phyloP scores from a whole-genome alignment of 1,140 invertebrate species.

The Leptinotarsa lineolata region DNA sequence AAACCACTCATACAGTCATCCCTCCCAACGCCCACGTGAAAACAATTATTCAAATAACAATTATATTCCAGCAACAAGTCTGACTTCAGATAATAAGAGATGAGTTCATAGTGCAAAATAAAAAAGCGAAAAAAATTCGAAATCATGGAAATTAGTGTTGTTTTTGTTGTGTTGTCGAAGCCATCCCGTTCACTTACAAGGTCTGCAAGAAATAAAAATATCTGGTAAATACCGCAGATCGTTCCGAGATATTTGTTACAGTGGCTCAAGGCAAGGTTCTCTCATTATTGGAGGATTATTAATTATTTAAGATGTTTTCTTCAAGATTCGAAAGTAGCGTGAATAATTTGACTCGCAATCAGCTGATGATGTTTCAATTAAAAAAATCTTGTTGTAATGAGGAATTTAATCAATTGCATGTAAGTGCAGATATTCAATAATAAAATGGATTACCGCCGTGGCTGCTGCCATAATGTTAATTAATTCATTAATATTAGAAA shows the following conservation, averaged over 20 bases:
- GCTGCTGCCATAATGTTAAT: too few species aligned
- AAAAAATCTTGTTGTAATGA: too few species aligned
- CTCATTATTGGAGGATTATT: neutral
- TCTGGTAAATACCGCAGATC: neutral
- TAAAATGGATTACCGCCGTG: too few species aligned
- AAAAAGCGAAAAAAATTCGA: neutral
- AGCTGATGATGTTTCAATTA: neutral
- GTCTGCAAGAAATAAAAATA: slow-evolving; percentile 6
- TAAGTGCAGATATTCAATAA: too few species aligned
- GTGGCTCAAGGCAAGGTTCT: slow-evolving; percentile 4
- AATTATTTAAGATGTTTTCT: neutral
- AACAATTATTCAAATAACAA: slow-evolving; percentile 4
- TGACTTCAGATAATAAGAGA: neutral
- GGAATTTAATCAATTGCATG: too few species aligned
- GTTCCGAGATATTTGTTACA: slow-evolving; percentile 3
- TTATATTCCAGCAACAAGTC: neutral
- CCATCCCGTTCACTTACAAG: slow-evolving; percentile 2
- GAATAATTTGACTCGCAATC: neutral
- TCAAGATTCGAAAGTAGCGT: neutral
- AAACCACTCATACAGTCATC: neutral
- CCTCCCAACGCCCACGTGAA: neutral
- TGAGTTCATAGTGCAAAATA: slow-evolving; percentile 8
- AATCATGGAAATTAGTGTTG: neutral
- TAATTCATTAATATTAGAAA: too few species aligned
- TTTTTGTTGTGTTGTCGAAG: neutral